phyloP scores from a whole-genome alignment of 2,797 vertebrate species.

The Smutsia gigantea region DNA sequence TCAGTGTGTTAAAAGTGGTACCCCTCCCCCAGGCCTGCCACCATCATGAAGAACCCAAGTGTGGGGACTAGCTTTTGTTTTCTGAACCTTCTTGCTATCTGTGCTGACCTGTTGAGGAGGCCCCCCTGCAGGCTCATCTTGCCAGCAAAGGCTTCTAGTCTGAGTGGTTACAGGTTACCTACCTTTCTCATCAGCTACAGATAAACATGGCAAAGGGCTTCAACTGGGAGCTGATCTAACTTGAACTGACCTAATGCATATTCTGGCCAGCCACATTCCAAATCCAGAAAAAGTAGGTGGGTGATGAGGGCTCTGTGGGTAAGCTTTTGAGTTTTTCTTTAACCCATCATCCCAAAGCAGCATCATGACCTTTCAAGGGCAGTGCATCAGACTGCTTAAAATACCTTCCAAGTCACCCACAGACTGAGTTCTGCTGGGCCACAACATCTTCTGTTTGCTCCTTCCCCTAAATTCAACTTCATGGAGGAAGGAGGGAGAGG shows the following conservation, averaged over 20 bases:
- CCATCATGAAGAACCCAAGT: not conserved
- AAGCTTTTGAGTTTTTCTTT: not conserved
- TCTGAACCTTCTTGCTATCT: not conserved
- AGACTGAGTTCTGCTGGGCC: not conserved
- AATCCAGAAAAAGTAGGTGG: conserved; percentile 4
- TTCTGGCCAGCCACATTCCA: not conserved
- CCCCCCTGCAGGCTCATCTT: not conserved
- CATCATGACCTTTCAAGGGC: not conserved
- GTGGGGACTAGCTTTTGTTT: not conserved
- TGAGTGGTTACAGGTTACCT: not conserved
- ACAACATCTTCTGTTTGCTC: not conserved
- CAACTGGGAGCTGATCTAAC: not conserved
- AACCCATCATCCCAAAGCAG: not conserved
- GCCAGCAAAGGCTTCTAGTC: not conserved
- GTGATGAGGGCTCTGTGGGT: not conserved
- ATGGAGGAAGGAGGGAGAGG: not conserved
- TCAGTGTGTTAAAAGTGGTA: not conserved
- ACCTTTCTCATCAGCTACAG: not conserved
- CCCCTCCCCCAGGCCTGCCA: not conserved
- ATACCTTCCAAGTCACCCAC: not conserved
- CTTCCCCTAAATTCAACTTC: not conserved
- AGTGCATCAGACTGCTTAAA: not conserved
- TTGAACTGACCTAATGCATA: not conserved
- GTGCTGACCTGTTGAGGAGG: not conserved
- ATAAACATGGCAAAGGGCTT: not conserved